Percentiles rank a stretch among this genome's conserved stretches.
These are phyloP conservation scores for Panurus biarmicus DNA, from an alignment of 2,113 vertebrate genomes.

Conservation along the genomic window DNA sequence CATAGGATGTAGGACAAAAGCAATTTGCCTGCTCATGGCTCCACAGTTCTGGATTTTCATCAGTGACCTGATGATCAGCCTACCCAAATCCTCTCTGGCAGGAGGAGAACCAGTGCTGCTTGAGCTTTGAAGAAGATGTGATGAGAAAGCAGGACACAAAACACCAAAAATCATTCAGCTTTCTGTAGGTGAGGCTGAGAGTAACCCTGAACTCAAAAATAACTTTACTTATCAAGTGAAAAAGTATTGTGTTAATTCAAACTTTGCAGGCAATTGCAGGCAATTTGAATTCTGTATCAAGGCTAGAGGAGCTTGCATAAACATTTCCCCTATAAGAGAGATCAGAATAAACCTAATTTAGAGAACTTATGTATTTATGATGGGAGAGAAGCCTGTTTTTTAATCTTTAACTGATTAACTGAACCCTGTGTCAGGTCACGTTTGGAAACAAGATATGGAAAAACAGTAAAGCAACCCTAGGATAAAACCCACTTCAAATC, in stretches of 20 bases:
- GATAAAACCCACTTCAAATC: not conserved
- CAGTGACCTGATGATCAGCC: not conserved
- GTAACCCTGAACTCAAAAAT: not conserved
- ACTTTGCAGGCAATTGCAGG: not conserved
- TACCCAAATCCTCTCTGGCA: not conserved
- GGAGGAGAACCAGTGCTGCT: not conserved
- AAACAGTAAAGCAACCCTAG: not conserved
- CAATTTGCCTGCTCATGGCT: not conserved
- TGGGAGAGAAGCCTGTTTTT: not conserved
- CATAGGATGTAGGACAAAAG: not conserved
- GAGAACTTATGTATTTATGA: not conserved
- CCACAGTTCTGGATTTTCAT: not conserved
- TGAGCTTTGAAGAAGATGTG: not conserved
- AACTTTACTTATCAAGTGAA: not conserved
- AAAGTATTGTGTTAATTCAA: not conserved
- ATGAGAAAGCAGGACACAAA: not conserved
- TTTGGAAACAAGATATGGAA: conserved; percentile 13
- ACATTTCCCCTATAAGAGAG: not conserved
- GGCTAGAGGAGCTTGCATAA: not conserved
- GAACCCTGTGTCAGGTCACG: not conserved
- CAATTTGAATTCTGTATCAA: not conserved
- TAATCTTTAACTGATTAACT: not conserved
- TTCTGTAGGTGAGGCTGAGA: not conserved
- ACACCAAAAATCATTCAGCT: not conserved
- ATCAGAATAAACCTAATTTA: not conserved